Evolutionary conservation across 2,797 vertebrate genomes (phyloP), one percentile per base, ranked within the genome.

Genomic region (Alca torda): DNA sequence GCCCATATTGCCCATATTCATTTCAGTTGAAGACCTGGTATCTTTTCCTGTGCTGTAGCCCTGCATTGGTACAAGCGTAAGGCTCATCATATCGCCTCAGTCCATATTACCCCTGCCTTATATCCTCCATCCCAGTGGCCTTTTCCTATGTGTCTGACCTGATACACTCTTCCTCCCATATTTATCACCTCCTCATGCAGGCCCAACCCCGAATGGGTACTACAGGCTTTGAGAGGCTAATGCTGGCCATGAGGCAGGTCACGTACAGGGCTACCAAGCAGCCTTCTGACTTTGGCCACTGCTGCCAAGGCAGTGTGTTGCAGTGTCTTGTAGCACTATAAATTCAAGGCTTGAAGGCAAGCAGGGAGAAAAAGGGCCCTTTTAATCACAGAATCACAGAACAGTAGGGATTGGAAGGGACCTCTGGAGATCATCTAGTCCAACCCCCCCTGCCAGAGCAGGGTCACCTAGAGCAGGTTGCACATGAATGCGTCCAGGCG

Each of bases 141-240:
- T 82, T 89, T 81, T 68, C 45, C n/a, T 1, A 0, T 41, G 54
- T 46, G 28, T 84, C 57, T 85, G 67, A 37, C 16, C 35, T 45
- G 21, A 18, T 15, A 5, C 3, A 25, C 4, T n/a, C 63, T 57
- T 23, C 30, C 0, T 69, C 28, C 15, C 6, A 0, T 46, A 46
- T 64, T 72, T 78, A 54, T 56, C 63, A 54, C 9, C 15, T 48
- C 10, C 10, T 78, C 8, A 2, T 12, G n/a, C 37, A 74, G 54
- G 12, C 11, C 24, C 30, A 61, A 5, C 33, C 21, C 24, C 1
- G 3, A 12, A n/a, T 21, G 25, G 50, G 20, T 18, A 17, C 53
- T 33, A 2, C 1, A 30, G 25, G 6, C 6, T 76, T 46, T 30
- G 12, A 46, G 17, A 25, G 50, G 33, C n/a, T 37, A 61, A 41